Evolutionary conservation across 2,113 vertebrate species (phyloP), one percentile per base, ranked within the genome.

Genomic region (Cinclus mexicanus): DNA sequence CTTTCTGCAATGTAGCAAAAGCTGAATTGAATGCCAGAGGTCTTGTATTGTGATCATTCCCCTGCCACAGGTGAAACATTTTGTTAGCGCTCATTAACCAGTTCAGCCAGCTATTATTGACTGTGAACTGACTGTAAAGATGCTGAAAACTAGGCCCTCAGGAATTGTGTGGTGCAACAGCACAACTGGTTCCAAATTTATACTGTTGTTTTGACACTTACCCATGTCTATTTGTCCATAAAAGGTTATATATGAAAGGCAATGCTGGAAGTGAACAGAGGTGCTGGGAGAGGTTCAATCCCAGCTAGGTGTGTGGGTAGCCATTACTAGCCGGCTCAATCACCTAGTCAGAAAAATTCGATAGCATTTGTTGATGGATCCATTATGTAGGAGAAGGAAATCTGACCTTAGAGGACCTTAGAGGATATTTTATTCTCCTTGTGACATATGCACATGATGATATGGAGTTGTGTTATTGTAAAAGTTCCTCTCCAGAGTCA

Each of bases 311-410:
- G 8, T 24, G 12, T 15, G 23, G 23, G 31, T n/a, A 67, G 17
- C 6, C 1, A 2, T 22, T 50, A 70, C 1, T 31, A 37, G 7
- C 13, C 16, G 35, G n/a, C 20, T 44, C 10, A 41, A 1, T 28
- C 25, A 60, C 23, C 29, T n/a, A 65, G 33, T n/a, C 41, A 65
- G 50, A 46, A 92, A 72, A 53, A 47, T n/a, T 11, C 37, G 35
- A 0, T 31, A 39, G 35, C 1, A 2, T 68, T 41, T 87, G 5
- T 23, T 82, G 21, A 39, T n/a, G 7, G 20, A 67, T 67, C 23
- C 33, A 9, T 55, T 63, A 56, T 12, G 10, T 14, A 33, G 10
- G 19, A 44, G 17, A 53, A 81, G 17, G 10, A 77, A 69, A 77
- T 37, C 9, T 65, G 20, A 39, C 14, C 50, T 49, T 24, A 22